Percentiles rank a stretch among this genome's conserved stretches.
Evolutionary conservation across 2,113 vertebrate species (phyloP).

Genomic region (Tor tambroides): DNA sequence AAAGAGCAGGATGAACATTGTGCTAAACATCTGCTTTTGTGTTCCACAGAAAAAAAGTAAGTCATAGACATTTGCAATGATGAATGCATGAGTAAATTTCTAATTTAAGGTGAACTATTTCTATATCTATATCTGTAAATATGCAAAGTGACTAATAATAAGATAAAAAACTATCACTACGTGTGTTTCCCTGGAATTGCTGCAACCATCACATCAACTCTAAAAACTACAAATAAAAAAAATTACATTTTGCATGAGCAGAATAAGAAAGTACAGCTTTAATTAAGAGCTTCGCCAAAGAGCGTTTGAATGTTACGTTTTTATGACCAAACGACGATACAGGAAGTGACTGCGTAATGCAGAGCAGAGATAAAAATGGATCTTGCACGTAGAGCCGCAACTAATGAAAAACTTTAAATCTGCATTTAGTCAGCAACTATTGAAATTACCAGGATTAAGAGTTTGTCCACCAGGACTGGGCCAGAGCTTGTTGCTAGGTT

Average conservation of each 20-base stretch:
- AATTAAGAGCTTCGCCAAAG: conserved; percentile 13
- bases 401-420: conserved; percentile 54
- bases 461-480: conserved; percentile 29
- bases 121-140: neutral
- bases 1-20: neutral
- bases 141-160: neutral
- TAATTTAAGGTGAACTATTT: neutral
- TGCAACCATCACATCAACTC: neutral
- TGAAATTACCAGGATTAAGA: conserved; percentile 51
- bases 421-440: conserved; percentile 49
- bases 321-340: neutral
- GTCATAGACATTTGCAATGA: neutral
- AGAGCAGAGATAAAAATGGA: neutral
- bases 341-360: neutral
- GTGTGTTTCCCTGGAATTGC: neutral
- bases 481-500: conserved; percentile 58
- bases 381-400: neutral
- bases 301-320: neutral
- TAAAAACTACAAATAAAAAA: neutral
- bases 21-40: neutral
- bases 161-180: neutral
- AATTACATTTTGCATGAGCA: neutral
- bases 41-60: neutral
- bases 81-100: neutral
- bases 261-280: neutral